Conservation (phyloP, 2,113 vertebrate genomes). For the Alosa alosa region DNA sequence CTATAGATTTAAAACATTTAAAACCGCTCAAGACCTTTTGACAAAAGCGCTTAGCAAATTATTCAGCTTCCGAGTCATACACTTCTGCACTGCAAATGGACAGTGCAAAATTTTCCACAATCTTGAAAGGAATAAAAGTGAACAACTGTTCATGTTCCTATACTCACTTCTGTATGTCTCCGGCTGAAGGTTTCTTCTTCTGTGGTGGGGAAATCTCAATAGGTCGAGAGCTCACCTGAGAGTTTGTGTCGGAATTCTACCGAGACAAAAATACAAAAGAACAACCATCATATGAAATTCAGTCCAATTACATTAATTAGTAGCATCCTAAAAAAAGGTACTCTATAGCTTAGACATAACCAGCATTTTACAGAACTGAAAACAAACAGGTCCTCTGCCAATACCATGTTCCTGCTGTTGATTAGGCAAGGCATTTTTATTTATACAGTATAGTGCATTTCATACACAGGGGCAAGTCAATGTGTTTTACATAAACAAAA, state of each 20-base stretch:
- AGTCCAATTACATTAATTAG: neutral
- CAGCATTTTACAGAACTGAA: neutral
- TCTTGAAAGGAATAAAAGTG: neutral
- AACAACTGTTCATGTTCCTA: neutral
- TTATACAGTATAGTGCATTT: no score
- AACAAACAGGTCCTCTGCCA: neutral
- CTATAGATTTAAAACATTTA: neutral
- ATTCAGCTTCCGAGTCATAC: neutral
- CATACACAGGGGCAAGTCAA: no score
- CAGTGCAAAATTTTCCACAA: neutral
- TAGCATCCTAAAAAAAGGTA: no score
- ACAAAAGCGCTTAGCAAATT: neutral
- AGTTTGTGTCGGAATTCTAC: conserved; percentile 56
- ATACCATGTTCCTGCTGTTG: neutral
- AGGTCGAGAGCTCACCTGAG: conserved; percentile 35
- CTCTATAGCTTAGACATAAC: no score
- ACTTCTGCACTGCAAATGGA: neutral
- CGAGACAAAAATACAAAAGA: conserved; percentile 5
- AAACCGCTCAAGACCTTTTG: neutral
- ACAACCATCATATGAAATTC: neutral
- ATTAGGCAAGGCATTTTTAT: no score
- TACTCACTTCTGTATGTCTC: conserved; percentile 83
- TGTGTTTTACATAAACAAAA: no score
- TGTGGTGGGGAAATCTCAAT: conserved; percentile 49
- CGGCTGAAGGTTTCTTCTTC: conserved; percentile 64